Percentiles rank a stretch among this genome's conserved stretches.
Conservation (phyloP, 2,888 invertebrate species). For the Hermaeophaga mercurialis region DNA sequence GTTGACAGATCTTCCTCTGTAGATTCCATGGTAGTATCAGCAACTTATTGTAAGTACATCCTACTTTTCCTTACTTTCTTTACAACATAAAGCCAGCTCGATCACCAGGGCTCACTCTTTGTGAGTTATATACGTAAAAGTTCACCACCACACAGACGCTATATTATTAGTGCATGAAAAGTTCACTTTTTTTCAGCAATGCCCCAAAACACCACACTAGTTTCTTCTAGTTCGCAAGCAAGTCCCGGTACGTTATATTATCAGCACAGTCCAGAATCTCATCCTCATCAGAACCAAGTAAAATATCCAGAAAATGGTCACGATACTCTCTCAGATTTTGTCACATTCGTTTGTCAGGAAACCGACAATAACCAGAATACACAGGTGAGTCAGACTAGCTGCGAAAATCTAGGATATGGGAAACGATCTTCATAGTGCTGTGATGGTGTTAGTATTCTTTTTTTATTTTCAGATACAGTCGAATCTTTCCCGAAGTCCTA, state of each 20-base stretch:
- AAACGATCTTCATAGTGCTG: neutral
- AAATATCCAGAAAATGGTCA: slow-evolving; percentile 86
- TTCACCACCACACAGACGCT: too few species aligned
- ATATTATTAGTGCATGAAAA: too few species aligned
- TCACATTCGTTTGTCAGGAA: slow-evolving; percentile 96
- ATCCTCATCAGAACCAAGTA: slow-evolving; percentile 59
- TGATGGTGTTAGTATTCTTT: too few species aligned
- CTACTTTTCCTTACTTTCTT: too few species aligned
- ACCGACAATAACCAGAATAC: slow-evolving; percentile 77
- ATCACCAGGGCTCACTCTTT: too few species aligned
- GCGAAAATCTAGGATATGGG: neutral
- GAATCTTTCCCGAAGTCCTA: slow-evolving; percentile 69
- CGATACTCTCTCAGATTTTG: slow-evolving; percentile 94
- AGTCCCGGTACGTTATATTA: slow-evolving; percentile 64
- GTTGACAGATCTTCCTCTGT: slow-evolving; percentile 57
- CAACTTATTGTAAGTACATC: slow-evolving; percentile 74
- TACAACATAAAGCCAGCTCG: too few species aligned
- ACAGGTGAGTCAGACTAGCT: slow-evolving; percentile 68
- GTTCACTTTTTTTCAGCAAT: slow-evolving; percentile 50
- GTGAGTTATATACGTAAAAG: too few species aligned
- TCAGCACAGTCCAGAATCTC: slow-evolving; percentile 61
- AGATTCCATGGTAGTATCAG: slow-evolving; percentile 73
- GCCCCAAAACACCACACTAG: slow-evolving; percentile 60
- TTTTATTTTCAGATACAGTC: slow-evolving; percentile 59
- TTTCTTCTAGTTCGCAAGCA: slow-evolving; percentile 62